Percentiles rank a stretch among this genome's conserved stretches.
phyloP scores from a whole-genome alignment of 2,113 vertebrate genomes.

The Caranx melampygus region DNA sequence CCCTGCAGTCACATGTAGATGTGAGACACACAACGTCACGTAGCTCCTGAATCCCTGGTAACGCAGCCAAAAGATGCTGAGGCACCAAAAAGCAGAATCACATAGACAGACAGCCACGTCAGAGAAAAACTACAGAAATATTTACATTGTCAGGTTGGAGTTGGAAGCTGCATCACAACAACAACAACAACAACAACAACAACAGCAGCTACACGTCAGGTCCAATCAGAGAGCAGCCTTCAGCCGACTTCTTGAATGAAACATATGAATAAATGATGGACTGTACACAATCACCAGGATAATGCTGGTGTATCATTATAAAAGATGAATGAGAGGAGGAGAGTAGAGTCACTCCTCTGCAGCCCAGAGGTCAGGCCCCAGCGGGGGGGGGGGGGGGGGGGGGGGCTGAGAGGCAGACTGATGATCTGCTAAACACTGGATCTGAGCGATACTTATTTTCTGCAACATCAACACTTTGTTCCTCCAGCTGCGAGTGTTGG shows the following conservation, averaged over 20 bases:
- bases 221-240: background rate
- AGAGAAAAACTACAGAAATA: background rate
- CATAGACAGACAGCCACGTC: background rate
- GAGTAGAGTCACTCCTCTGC: background rate
- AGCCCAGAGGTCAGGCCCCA: background rate
- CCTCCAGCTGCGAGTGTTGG: too few species aligned
- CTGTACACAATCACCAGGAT: background rate
- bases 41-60: too few species aligned
- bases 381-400: background rate
- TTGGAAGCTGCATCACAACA: background rate
- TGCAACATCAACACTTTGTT: background rate
- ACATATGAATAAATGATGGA: background rate
- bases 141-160: background rate
- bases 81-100: background rate
- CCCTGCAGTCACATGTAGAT: too few species aligned
- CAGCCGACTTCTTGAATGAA: background rate
- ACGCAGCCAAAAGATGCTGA: background rate
- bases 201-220: background rate
- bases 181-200: background rate
- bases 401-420: background rate
- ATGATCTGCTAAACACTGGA: background rate
- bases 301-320: background rate
- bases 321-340: slow-evolving; percentile 4
- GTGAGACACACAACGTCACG: too few species aligned
- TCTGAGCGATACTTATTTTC: background rate